Conservation (phyloP, 2,888 invertebrate species). For the Tillus elongatus region DNA sequence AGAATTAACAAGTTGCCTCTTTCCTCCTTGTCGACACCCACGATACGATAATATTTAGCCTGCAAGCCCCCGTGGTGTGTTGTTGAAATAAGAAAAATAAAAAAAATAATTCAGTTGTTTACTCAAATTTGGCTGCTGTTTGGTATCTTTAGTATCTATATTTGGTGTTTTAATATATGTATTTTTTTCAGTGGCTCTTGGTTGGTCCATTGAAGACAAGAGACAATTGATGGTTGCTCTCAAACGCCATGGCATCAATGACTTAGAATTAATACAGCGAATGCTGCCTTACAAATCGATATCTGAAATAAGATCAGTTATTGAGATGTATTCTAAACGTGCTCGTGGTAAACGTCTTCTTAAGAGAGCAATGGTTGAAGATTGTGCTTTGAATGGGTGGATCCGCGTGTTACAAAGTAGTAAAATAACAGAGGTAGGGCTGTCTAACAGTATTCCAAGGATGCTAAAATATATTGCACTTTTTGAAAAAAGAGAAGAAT, state of each 20-base stretch:
- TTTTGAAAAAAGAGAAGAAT: conserved; percentile 27
- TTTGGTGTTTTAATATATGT: conserved; percentile 10
- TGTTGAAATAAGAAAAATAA: too few relatives aligned
- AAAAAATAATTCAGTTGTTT: too few relatives aligned
- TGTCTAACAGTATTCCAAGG: conserved; percentile 28
- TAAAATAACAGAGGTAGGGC: conserved; percentile 13
- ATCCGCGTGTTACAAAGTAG: conserved; percentile 26
- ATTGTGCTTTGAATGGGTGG: conserved; percentile 32
- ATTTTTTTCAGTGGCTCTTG: conserved; percentile 21
- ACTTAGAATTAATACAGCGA: conserved; percentile 27
- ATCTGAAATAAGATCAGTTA: conserved; percentile 26
- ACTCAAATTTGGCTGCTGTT: too few relatives aligned
- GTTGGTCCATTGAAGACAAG: conserved; percentile 31
- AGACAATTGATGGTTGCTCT: conserved; percentile 26
- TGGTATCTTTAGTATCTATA: conserved; percentile 6
- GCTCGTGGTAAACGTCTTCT: conserved; percentile 19
- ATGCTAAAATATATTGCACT: conserved; percentile 36
- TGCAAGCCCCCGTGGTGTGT: too few relatives aligned
- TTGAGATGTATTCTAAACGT: conserved; percentile 28
- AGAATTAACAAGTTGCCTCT: too few relatives aligned
- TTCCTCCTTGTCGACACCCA: too few relatives aligned
- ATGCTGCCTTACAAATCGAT: conserved; percentile 29
- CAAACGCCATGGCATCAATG: conserved; percentile 27
- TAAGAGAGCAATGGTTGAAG: conserved; percentile 13
- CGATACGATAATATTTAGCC: too few relatives aligned